phyloP scores from a whole-genome alignment of 2,113 vertebrate genomes.

The Onychorhynchus coronatus region DNA sequence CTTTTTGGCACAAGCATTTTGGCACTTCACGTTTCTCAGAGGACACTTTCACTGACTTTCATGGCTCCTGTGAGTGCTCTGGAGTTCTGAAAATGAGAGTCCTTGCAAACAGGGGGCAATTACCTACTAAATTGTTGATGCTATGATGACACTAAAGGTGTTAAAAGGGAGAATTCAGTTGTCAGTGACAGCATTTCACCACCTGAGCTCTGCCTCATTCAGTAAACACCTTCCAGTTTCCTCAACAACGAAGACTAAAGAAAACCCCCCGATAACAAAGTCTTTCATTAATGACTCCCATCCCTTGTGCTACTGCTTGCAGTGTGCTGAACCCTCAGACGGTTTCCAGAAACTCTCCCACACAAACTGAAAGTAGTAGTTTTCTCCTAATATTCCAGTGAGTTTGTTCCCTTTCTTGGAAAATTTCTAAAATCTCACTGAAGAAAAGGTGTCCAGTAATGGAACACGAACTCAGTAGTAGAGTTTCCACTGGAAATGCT shows the following conservation, averaged over 20 bases:
- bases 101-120: neutral
- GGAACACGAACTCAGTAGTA: neutral
- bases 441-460: neutral
- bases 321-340: neutral
- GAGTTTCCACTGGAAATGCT: neutral
- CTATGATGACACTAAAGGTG: neutral
- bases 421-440: neutral
- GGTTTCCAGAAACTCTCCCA: neutral
- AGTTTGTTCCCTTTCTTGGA: neutral
- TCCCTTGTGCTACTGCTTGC: neutral
- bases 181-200: neutral
- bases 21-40: neutral
- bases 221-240: neutral
- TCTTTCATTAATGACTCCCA: neutral
- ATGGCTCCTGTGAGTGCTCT: neutral
- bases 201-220: neutral
- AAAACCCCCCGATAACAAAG: neutral
- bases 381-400: neutral
- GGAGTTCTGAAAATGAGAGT: neutral
- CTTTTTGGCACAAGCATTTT: neutral
- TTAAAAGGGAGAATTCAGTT: neutral
- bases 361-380: neutral
- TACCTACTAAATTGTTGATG: neutral
- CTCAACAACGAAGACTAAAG: neutral
- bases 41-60: neutral